Evolutionary conservation across 2,113 vertebrate species (phyloP).

Genomic region (Campylomormyrus numenius): DNA sequence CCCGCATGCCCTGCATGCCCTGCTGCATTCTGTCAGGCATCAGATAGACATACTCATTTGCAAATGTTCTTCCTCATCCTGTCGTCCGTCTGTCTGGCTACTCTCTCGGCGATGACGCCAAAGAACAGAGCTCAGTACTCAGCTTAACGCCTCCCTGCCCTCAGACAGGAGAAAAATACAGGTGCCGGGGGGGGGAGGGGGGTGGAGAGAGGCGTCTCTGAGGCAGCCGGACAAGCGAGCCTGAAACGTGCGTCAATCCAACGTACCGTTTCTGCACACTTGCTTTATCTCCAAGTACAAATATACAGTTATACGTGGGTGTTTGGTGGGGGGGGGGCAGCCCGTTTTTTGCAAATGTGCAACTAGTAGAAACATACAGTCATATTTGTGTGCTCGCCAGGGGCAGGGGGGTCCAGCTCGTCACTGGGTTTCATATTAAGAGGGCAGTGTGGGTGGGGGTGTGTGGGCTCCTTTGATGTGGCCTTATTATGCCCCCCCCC

Average conservation of each 20-base stretch:
- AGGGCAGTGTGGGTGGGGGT: constrained; percentile 17
- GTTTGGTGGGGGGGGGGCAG: background rate
- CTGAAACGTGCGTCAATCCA: constrained; percentile 39
- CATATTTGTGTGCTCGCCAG: too few relatives aligned
- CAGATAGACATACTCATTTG: background rate
- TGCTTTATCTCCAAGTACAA: constrained; percentile 22
- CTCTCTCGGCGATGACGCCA: constrained; percentile 24
- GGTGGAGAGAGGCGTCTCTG: constrained; percentile 32
- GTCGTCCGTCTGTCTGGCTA: constrained; percentile 30
- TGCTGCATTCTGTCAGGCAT: background rate
- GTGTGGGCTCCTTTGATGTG: constrained; percentile 23
- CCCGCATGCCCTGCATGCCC: background rate
- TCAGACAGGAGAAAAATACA: constrained; percentile 20
- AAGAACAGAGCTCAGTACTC: background rate
- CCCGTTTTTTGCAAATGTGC: constrained; percentile 10
- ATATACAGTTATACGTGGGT: background rate
- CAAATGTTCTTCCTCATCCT: background rate
- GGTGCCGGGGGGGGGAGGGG: constrained; percentile 40
- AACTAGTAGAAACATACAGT: background rate
- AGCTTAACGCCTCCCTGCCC: constrained; percentile 39
- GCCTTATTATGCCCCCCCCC: constrained; percentile 15
- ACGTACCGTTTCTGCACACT: constrained; percentile 3
- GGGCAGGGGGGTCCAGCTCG: background rate
- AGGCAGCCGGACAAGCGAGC: constrained; percentile 29
- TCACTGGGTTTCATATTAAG: background rate